These are phyloP conservation scores for Polyploca ridens DNA, from an alignment of 2,888 invertebrate genomes.

Conservation along the genomic window DNA sequence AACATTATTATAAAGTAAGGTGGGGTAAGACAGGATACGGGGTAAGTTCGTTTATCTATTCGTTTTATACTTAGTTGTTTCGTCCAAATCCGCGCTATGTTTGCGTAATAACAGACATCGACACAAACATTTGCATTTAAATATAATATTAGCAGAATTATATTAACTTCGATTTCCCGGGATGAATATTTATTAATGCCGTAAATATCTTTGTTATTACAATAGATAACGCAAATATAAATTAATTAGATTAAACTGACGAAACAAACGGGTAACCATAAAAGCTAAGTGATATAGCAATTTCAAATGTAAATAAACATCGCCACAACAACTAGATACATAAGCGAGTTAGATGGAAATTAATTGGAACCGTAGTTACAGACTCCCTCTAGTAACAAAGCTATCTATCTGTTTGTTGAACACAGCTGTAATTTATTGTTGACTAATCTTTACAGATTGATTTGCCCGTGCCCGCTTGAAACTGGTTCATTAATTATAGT, in stretches of 20 bases:
- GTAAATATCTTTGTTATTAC: no score
- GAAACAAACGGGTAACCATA: background rate
- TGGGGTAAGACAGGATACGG: no score
- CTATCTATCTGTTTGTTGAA: conserved; percentile 8
- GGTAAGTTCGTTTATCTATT: no score
- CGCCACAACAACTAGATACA: background rate
- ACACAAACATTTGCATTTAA: no score
- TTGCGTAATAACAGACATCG: no score
- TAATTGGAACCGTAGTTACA: background rate
- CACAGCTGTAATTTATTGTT: conserved; percentile 10
- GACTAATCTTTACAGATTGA: conserved; percentile 10
- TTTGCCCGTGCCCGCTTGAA: background rate
- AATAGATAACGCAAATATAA: background rate
- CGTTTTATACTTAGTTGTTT: no score
- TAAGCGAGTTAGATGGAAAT: conserved; percentile 6
- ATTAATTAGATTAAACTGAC: background rate
- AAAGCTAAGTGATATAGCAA: background rate
- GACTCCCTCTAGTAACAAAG: background rate
- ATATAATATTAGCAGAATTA: no score
- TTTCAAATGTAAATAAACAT: conserved; percentile 7
- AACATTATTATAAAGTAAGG: no score
- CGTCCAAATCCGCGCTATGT: no score
- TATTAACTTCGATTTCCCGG: no score
- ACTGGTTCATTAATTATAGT: no score
- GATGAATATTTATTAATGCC: no score